phyloP scores from a whole-genome alignment of 2,797 vertebrate species.

The Chrosomus eos region DNA sequence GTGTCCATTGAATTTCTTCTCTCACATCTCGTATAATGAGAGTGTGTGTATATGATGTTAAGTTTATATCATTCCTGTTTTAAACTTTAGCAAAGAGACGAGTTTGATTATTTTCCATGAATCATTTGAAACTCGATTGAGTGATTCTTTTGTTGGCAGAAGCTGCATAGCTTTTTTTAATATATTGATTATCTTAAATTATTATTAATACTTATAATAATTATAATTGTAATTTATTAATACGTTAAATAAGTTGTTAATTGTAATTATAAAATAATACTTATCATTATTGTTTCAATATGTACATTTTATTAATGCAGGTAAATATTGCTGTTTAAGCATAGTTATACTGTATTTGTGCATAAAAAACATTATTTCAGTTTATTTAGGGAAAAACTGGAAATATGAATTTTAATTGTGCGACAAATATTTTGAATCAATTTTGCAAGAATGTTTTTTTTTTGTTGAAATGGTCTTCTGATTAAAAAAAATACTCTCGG shows the following conservation, averaged over 20 bases:
- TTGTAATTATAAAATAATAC: neutral
- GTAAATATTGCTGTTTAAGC: neutral
- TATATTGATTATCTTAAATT: neutral
- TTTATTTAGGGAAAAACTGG: neutral
- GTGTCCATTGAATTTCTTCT: neutral
- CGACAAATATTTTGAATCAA: neutral
- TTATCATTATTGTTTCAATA: neutral
- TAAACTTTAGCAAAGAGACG: neutral
- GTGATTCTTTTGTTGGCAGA: neutral
- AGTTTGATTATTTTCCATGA: neutral
- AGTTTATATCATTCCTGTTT: neutral
- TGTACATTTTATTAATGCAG: neutral
- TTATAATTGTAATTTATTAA: no score
- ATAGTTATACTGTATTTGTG: neutral
- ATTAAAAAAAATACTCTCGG: no score
- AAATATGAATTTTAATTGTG: neutral
- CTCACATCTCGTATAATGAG: neutral
- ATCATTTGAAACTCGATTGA: neutral
- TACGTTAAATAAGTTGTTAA: no score
- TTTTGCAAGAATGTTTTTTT: neutral
- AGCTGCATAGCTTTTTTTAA: neutral
- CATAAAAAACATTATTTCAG: neutral
- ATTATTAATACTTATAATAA: no score
- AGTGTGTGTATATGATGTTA: neutral
- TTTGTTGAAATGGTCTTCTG: no score